These are phyloP conservation scores for Neodiprion lecontei DNA, from an alignment of 1,140 invertebrate genomes.

Conservation along the genomic window DNA sequence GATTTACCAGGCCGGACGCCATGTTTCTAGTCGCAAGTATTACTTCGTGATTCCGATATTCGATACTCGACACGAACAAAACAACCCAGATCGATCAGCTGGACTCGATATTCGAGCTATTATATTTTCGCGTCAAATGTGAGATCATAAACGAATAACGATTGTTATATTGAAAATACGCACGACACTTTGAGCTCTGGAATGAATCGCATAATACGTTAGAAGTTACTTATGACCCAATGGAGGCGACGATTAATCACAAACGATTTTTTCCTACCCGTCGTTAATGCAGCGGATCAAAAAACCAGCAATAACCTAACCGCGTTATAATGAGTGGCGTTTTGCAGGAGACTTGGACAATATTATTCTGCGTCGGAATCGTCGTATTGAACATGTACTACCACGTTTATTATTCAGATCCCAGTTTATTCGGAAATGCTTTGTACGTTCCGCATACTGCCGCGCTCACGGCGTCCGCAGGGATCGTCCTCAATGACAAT, in stretches of 20 bases:
- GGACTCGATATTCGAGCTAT: too few relatives aligned
- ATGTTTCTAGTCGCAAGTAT: constrained; percentile 25
- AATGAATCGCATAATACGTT: too few relatives aligned
- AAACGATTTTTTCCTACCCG: too few relatives aligned
- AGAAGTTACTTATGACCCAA: too few relatives aligned
- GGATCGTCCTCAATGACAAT: background rate
- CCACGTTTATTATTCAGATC: background rate
- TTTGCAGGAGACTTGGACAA: background rate
- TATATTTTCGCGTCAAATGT: too few relatives aligned
- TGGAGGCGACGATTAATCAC: too few relatives aligned
- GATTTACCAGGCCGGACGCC: constrained; percentile 43
- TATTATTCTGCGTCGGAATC: constrained; percentile 7
- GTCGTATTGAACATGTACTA: background rate
- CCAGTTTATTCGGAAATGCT: background rate
- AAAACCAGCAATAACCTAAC: background rate
- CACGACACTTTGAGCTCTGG: too few relatives aligned
- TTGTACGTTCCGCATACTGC: background rate
- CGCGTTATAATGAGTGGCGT: background rate
- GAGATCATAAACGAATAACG: too few relatives aligned
- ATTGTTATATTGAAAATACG: too few relatives aligned
- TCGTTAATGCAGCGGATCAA: background rate
- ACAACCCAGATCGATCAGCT: too few relatives aligned
- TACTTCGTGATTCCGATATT: too few relatives aligned
- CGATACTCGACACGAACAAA: too few relatives aligned
- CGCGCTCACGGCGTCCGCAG: background rate